Percentiles rank a stretch among this genome's conserved stretches.
phyloP scores from a whole-genome alignment of 2,113 vertebrate species.

The Scopus umbretta region DNA sequence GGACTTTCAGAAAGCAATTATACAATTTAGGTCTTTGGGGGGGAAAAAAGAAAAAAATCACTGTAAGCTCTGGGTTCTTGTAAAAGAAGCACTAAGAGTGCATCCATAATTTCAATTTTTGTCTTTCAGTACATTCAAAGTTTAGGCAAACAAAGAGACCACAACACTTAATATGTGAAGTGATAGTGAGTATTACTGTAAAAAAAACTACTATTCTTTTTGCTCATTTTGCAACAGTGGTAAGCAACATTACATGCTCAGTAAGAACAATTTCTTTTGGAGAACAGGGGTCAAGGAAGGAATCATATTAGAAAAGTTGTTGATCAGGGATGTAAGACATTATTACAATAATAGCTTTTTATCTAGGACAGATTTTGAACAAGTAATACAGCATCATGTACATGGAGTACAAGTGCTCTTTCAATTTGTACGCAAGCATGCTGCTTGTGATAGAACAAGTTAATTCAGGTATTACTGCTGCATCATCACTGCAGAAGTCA shows the following conservation, averaged over 20 bases:
- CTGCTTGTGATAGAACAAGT: neutral
- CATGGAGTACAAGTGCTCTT: neutral
- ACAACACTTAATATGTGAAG: neutral
- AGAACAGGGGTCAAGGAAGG: neutral
- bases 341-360: neutral
- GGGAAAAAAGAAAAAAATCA: too few relatives aligned
- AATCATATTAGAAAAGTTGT: neutral
- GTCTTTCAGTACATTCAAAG: neutral
- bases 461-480: neutral
- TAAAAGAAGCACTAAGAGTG: neutral
- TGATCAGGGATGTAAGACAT: neutral
- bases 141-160: neutral
- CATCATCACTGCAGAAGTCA: neutral
- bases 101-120: neutral
- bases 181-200: neutral
- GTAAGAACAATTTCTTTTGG: neutral
- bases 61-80: neutral
- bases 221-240: neutral
- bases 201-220: neutral
- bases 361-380: neutral
- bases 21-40: neutral
- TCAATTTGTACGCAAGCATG: neutral
- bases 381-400: neutral
- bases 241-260: neutral
- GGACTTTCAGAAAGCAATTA: neutral